These are phyloP conservation scores for Micrasema longulum DNA, from an alignment of 1,140 invertebrate genomes.

Conservation along the genomic window DNA sequence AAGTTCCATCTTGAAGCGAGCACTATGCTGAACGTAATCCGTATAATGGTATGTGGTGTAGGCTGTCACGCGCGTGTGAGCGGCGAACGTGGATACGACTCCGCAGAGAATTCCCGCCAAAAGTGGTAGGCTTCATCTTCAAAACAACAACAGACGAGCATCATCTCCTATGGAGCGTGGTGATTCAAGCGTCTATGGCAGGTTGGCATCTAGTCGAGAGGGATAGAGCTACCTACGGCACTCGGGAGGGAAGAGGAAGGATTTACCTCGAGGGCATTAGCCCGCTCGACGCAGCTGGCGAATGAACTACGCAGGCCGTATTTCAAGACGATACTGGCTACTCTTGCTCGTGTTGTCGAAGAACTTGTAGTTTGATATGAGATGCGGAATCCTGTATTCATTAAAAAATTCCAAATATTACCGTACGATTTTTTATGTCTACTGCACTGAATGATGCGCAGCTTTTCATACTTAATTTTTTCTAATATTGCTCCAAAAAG, in stretches of 20 bases:
- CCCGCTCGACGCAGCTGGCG: conserved; percentile 27
- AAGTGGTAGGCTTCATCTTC: conserved; percentile 24
- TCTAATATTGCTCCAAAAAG: no score
- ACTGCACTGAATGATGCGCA: no score
- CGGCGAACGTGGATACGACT: no score
- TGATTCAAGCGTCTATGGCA: conserved; percentile 26
- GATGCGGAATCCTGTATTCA: no score
- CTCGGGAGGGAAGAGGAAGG: conserved; percentile 10
- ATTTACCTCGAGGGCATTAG: conserved; percentile 18
- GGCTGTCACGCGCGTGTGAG: no score
- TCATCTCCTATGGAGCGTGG: conserved; percentile 30
- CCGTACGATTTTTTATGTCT: no score
- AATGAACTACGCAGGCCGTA: conserved; percentile 20
- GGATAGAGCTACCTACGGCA: conserved; percentile 6
- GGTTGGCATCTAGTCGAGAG: conserved; percentile 13
- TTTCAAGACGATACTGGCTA: conserved; percentile 21
- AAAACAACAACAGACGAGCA: conserved; percentile 31
- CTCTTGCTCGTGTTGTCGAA: not conserved
- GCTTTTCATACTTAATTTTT: no score
- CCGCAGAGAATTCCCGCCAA: conserved; percentile 30
- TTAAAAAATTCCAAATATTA: no score
- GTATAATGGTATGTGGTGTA: no score
- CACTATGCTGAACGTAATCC: no score
- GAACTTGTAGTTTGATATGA: not conserved
- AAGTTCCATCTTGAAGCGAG: no score